Evolutionary conservation across 2,113 vertebrate genomes (phyloP).

Genomic region (Microcebus griseorufus): DNA sequence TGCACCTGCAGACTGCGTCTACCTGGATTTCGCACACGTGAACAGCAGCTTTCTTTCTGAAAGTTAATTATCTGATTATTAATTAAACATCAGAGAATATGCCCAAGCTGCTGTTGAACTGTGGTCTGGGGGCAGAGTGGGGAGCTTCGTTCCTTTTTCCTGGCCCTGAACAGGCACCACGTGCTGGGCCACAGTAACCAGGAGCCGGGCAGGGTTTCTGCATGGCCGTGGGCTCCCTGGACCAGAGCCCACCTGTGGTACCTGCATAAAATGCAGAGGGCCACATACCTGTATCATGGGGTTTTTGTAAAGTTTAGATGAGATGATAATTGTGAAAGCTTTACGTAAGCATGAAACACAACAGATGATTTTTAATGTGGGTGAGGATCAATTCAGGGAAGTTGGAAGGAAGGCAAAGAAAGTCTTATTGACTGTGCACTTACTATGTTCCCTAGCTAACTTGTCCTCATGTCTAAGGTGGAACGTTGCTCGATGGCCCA

Average conservation of each 20-base stretch:
- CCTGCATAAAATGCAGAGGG: fast-evolving
- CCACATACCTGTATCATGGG: fast-evolving
- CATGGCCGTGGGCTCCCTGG: fast-evolving
- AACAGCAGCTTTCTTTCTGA: not conserved
- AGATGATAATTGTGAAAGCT: not conserved
- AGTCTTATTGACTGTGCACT: not conserved
- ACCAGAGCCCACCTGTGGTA: not conserved
- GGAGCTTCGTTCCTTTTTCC: not conserved
- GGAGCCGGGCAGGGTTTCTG: not conserved
- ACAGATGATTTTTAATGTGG: not conserved
- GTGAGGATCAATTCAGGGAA: not conserved
- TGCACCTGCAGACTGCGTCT: not conserved
- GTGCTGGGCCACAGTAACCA: not conserved
- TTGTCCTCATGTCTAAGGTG: no score
- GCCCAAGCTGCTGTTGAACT: not conserved
- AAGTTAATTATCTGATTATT: not conserved
- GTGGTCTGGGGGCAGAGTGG: not conserved
- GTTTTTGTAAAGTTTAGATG: not conserved
- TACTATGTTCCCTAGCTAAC: not conserved
- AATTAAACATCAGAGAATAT: not conserved
- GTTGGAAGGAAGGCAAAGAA: not conserved
- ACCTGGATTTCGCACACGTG: fast-evolving
- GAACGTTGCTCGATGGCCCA: no score
- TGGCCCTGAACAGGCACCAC: not conserved
- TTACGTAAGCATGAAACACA: not conserved